Evolutionary conservation across 2,888 invertebrate species (phyloP).

Genomic region (Scrobipalpa costella): DNA sequence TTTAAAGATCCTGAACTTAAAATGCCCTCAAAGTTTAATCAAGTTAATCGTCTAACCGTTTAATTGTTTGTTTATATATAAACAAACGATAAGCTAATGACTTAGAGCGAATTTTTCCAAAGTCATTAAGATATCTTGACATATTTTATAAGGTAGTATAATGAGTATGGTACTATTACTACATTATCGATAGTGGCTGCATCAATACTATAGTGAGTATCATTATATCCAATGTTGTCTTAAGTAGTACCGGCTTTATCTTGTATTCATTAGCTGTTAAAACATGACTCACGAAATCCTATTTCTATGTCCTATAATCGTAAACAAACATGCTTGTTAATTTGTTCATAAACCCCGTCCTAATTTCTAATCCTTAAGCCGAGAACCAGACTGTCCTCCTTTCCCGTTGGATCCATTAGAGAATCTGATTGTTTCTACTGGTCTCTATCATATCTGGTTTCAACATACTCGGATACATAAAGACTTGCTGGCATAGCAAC

Average conservation of each 20-base stretch:
- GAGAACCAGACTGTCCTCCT: conserved; percentile 13
- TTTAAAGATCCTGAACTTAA: conserved; percentile 4
- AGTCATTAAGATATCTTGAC: conserved; percentile 13
- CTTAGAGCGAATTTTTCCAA: conserved; percentile 13
- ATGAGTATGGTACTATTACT: background rate
- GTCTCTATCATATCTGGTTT: background rate
- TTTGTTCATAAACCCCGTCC: background rate
- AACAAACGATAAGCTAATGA: conserved; percentile 14
- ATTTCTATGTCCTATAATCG: background rate
- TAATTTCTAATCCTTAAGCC: conserved; percentile 9
- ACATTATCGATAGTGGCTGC: background rate
- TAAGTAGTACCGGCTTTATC: conserved; percentile 6
- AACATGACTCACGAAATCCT: background rate
- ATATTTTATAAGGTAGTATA: background rate
- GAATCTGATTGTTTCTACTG: background rate
- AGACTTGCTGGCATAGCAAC: background rate
- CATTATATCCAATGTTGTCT: background rate
- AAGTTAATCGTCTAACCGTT: conserved; percentile 3
- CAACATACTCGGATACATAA: background rate
- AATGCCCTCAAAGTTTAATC: background rate
- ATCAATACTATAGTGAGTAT: background rate
- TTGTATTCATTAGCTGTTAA: conserved; percentile 3
- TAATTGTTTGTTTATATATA: conserved; percentile 22
- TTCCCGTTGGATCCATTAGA: conserved; percentile 9
- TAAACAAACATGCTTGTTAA: background rate